Base-by-base conservation (phyloP, 1,140 invertebrate species). In the Drosophila takahashii region DNA sequence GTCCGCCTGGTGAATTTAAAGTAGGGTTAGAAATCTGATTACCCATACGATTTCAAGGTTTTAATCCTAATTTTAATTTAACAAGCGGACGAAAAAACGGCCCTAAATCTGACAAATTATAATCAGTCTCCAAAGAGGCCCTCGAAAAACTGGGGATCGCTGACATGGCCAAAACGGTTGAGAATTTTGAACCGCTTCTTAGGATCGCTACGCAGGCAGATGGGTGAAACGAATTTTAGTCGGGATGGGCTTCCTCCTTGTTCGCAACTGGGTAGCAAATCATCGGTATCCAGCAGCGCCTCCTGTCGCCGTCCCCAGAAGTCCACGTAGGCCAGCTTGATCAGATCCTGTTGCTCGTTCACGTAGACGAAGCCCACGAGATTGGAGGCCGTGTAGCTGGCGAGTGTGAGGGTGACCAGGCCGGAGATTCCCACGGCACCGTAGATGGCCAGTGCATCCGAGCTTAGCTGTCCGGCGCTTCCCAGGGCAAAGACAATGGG, bases 261-360 rank as follows among this genome's bases (percentile, higher is more conserved):
- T n/a, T 89, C 84, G 72, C 74, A 86, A 37, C 58, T 74, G 0
- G 83, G 72, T 5, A 83, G 16, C 18, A 92, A 9, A 47, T 91
- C 90, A 26, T 71, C 70, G 1, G 79, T 60, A 9, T 80, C 71
- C 6, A 90, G 22, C 10, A 80, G 16, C 0, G 45, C 10, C 41
- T 92, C 77, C 16, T 79, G 58, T 10, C 90, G 79, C 5, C 80
- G 61, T 7, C 90, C 90, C 90, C 90, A 92, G 47, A 81, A 92
- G 34, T 92, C 89, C 1, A 92, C 73, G 52, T 92, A 92, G 27
- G 90, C 87, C 6, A 92, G 37, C 48, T 90, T 91, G 3, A 92
- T 11, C 45, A 85, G 66, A 56, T 92, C 76, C 22, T 81, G 50
- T 18, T 73, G 61, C 13, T 91, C 74, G 29, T 92, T 92, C 0